Base-by-base conservation (phyloP, 2,888 invertebrate species). In the Agrochola lychnidis region DNA sequence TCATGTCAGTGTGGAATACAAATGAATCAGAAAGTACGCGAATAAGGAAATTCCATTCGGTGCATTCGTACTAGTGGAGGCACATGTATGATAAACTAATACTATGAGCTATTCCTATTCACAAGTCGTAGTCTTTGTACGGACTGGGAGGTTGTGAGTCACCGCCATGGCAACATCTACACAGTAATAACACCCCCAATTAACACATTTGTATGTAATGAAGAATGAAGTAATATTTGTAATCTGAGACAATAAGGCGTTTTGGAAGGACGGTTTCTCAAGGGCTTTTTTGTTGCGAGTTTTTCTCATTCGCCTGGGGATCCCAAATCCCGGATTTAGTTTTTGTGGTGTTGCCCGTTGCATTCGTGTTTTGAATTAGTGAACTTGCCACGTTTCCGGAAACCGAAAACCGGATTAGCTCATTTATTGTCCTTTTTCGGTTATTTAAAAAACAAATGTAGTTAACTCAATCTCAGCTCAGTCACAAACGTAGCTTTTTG, bases 21-120 rank as follows among this genome's bases (percentile, higher is more conserved):
- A 95, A 96, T 96, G 94, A 95, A 93, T 95, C 95, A 94, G 93
- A 94, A 94, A 93, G 93, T 93, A 92, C 92, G 92, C 92, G 89
- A 93, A 93, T 91, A 91, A 94, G 94, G 94, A 95, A 95, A 96
- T 96, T 95, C 95, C 94, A 90, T 91, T 92, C 90, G 86, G 89
- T 93, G 87, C 93, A 89, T 83, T 88, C 78, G 90, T 90, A 93
- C 91, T 90, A 70, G 81, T 89, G 66, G 78, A 89, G 81, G 84
- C 87, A 87, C 84, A 85, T 88, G 87, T 88, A 85, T 77, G 78
- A 82, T 88, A 81, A 87, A 84, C 79, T 79, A 82, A 84, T 87
- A 83, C 75, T 80, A 79, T 78, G 75, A 79, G 77, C 81, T 88
- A 88, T 90, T 89, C 74, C 78, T 88, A 90, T 90, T 90, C 91